A percentile compares a stretch with the other conserved stretches of the same genome.
phyloP scores from a whole-genome alignment of 2,888 invertebrate genomes.

The Ashinkailepas kermadecensis region DNA sequence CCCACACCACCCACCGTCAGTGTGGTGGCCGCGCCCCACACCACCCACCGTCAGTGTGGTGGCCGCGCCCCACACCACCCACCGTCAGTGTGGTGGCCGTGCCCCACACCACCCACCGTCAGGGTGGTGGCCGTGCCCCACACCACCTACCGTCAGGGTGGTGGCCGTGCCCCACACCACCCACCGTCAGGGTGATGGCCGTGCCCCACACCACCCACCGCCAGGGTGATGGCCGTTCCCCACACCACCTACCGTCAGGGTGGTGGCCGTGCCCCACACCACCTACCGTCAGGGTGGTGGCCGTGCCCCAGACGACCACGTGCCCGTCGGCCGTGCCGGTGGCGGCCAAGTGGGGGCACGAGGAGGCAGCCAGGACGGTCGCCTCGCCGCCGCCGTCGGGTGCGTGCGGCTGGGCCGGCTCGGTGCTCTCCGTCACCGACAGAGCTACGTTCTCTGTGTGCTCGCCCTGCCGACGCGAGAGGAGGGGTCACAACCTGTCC shows the following conservation, averaged over 20 bases:
- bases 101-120: too few species aligned
- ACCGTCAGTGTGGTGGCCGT: too few species aligned
- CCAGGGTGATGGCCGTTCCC: too few species aligned
- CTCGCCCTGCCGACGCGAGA: conserved; percentile 53
- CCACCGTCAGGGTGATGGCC: too few species aligned
- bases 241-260: neutral
- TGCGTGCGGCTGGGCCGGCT: conserved; percentile 57
- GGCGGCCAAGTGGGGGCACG: conserved; percentile 47
- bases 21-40: neutral
- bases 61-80: neutral
- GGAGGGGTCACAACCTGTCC: too few species aligned
- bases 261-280: neutral
- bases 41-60: neutral
- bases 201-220: too few species aligned
- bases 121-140: too few species aligned
- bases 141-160: too few species aligned
- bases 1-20: neutral
- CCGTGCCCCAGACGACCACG: neutral
- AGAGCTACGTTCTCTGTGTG: conserved; percentile 92
- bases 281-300: neutral
- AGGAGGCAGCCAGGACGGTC: conserved; percentile 43
- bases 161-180: too few species aligned
- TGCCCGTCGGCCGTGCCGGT: conserved; percentile 42
- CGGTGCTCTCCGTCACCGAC: conserved; percentile 73
- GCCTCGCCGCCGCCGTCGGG: conserved; percentile 38